A percentile compares a stretch with the other conserved stretches of the same genome.
Evolutionary conservation across 2,113 vertebrate genomes (phyloP).

Genomic region (Bubo blakistoni): DNA sequence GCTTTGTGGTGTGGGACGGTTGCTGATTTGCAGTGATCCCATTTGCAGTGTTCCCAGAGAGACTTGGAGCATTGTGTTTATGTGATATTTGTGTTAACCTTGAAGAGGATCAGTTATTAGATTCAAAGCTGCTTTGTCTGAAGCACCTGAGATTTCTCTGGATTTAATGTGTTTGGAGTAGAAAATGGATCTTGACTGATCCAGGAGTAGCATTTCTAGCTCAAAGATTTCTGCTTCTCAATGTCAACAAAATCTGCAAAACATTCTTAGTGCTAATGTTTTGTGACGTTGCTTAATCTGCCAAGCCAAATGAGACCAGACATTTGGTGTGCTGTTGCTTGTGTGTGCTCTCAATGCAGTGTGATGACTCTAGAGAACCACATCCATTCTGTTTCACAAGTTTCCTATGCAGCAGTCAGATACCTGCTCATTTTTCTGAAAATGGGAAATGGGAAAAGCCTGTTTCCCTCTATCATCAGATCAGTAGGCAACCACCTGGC

Average conservation of each 20-base stretch:
- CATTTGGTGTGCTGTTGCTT: background rate
- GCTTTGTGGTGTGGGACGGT: background rate
- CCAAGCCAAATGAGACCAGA: background rate
- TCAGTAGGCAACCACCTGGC: background rate
- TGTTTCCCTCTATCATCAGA: too few relatives aligned
- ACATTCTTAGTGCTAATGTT: background rate
- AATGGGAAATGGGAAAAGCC: background rate
- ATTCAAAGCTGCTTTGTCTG: background rate
- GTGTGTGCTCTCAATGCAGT: background rate
- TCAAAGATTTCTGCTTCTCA: background rate
- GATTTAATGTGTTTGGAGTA: background rate
- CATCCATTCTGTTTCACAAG: background rate
- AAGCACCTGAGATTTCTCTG: background rate
- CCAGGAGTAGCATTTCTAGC: background rate
- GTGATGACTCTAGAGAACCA: background rate
- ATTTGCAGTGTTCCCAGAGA: background rate
- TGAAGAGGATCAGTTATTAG: background rate
- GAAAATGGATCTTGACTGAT: background rate
- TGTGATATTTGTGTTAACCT: background rate
- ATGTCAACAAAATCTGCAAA: background rate
- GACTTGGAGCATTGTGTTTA: background rate
- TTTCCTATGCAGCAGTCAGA: background rate
- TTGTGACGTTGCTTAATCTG: background rate
- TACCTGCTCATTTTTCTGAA: background rate
- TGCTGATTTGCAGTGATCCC: background rate